Conservation (phyloP, 2,888 invertebrate species). For the Electrophaes corylata region DNA sequence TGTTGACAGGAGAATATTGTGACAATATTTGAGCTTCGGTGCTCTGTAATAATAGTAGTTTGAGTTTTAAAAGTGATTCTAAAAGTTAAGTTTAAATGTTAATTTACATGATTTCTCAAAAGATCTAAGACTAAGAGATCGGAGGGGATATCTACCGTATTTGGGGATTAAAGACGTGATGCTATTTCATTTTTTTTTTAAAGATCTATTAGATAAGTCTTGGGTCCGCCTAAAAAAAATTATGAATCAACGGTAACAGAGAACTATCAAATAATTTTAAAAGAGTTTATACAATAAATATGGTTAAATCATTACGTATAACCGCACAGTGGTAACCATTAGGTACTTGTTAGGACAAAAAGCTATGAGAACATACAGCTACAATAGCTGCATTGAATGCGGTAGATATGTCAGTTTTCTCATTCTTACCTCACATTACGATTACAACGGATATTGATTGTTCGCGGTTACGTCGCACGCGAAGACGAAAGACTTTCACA, state of each 20-base stretch:
- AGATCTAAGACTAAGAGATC: no score
- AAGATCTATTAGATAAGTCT: no score
- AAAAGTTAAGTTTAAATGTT: background rate
- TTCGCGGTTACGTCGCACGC: constrained; percentile 63
- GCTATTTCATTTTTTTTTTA: no score
- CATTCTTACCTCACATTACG: constrained; percentile 70
- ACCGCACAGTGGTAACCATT: constrained; percentile 25
- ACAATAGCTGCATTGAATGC: constrained; percentile 62
- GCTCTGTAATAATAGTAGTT: background rate
- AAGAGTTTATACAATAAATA: constrained; percentile 12
- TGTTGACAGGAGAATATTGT: constrained; percentile 33
- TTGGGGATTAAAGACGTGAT: no score
- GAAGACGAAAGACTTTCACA: constrained; percentile 63
- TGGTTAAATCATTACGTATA: constrained; percentile 28
- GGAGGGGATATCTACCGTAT: no score
- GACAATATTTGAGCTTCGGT: constrained; percentile 29
- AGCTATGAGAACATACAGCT: constrained; percentile 62
- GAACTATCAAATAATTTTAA: constrained; percentile 17
- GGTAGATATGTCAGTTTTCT: constrained; percentile 62
- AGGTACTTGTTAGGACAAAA: constrained; percentile 65
- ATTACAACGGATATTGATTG: constrained; percentile 79
- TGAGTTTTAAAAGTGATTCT: no score
- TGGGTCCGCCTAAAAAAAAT: no score
- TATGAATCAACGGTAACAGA: no score
- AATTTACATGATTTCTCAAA: no score